These are phyloP conservation scores for Lepilemur septentrionalis DNA, from an alignment of 2,797 vertebrate genomes.

Conservation along the genomic window DNA sequence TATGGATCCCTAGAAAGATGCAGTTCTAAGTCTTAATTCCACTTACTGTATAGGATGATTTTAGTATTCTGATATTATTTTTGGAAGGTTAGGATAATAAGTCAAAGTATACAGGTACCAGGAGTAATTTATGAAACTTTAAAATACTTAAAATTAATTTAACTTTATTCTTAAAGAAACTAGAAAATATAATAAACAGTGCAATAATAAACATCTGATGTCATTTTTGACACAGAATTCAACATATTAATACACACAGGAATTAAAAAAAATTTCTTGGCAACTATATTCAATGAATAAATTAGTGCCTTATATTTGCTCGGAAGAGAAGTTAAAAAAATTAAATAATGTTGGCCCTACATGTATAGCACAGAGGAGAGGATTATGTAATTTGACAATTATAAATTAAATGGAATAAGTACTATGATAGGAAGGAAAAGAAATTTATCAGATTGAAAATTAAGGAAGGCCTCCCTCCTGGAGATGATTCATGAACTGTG, in stretches of 20 bases:
- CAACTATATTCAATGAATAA: neutral
- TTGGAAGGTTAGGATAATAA: neutral
- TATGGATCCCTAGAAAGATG: neutral
- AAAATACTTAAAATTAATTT: neutral
- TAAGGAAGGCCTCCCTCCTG: neutral
- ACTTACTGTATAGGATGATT: neutral
- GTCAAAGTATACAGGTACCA: neutral
- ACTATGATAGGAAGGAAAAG: neutral
- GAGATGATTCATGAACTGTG: neutral
- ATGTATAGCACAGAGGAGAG: neutral
- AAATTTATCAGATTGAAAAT: neutral
- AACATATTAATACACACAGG: neutral
- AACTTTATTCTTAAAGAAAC: neutral
- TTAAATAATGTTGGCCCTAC: neutral
- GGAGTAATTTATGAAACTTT: conserved; percentile 28
- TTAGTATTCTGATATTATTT: neutral
- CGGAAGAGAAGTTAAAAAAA: neutral
- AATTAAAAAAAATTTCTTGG: neutral
- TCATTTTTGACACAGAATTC: neutral
- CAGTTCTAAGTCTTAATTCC: neutral
- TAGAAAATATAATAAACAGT: neutral
- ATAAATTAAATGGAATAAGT: neutral
- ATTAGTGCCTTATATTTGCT: neutral
- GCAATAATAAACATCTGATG: neutral
- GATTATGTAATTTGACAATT: neutral